Evolutionary conservation across 2,113 vertebrate genomes (phyloP).

Genomic region (Vulpes lagopus): DNA sequence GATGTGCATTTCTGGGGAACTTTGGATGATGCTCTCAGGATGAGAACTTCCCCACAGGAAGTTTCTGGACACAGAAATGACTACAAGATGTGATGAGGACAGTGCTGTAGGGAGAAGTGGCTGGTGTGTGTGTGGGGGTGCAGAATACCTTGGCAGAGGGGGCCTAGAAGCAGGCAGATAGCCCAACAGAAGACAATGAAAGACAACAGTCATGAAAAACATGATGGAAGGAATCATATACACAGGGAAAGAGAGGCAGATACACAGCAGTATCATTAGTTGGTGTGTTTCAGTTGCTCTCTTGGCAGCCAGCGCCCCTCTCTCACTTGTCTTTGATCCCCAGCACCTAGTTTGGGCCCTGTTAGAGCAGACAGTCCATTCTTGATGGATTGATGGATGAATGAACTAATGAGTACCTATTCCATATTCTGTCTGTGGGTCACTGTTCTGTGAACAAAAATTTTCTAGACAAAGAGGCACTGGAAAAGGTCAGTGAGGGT

Average conservation of each 20-base stretch:
- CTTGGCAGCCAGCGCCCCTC: not conserved
- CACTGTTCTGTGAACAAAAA: conserved; percentile 4
- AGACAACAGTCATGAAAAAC: not conserved
- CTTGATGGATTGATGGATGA: conserved; percentile 17
- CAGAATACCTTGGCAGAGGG: not conserved
- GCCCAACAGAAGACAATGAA: not conserved
- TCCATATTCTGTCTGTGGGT: not conserved
- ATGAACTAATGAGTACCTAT: not conserved
- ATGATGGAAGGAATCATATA: not conserved
- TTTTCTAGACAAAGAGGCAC: not conserved
- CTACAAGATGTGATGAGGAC: not conserved
- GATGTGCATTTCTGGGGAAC: not conserved
- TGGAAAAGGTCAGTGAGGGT: not conserved
- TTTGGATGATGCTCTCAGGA: not conserved
- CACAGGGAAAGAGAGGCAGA: not conserved
- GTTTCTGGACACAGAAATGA: not conserved
- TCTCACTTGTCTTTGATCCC: not conserved
- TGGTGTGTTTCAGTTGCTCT: not conserved
- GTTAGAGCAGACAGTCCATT: not conserved
- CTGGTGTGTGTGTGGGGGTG: not conserved
- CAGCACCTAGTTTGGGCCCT: not conserved
- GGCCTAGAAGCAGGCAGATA: not conserved
- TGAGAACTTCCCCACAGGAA: conserved; percentile 2
- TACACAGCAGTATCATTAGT: not conserved
- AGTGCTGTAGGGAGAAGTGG: not conserved